These are phyloP conservation scores for Hirundichthys speculiger DNA, from an alignment of 2,113 vertebrate species.

Conservation along the genomic window DNA sequence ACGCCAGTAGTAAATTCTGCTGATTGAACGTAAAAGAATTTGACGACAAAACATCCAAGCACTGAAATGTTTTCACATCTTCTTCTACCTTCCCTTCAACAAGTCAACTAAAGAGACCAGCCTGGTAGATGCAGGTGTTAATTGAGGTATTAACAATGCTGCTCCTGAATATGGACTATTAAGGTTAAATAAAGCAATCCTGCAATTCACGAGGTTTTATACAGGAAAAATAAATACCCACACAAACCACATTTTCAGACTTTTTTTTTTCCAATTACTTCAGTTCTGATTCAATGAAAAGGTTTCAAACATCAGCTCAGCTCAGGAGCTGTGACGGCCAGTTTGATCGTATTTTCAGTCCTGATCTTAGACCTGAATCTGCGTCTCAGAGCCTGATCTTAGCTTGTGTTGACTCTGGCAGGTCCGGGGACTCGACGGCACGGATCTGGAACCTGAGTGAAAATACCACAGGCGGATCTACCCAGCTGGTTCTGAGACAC, in stretches of 20 bases:
- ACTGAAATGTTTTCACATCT: too few species aligned
- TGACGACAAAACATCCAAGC: too few species aligned
- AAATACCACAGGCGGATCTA: conserved; percentile 93
- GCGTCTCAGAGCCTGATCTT: background rate
- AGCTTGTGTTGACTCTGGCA: conserved; percentile 12
- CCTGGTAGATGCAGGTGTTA: too few species aligned
- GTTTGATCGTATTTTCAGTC: conserved; percentile 31
- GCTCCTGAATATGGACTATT: too few species aligned
- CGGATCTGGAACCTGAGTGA: conserved; percentile 99
- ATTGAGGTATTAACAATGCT: too few species aligned
- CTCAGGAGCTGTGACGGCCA: conserved; percentile 46
- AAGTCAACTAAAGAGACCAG: too few species aligned
- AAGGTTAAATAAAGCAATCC: background rate
- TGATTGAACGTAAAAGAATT: too few species aligned
- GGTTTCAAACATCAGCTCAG: conserved; percentile 33
- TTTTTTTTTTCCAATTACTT: conserved; percentile 42
- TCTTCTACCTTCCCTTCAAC: too few species aligned
- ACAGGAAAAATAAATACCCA: too few species aligned
- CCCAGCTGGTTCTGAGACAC: conserved; percentile 96
- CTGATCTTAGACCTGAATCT: conserved; percentile 5
- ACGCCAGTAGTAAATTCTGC: too few species aligned
- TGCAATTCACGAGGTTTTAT: conserved; percentile 4
- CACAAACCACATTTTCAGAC: too few species aligned
- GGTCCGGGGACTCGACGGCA: conserved; percentile 95
- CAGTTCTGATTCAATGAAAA: conserved; percentile 41